A percentile compares a stretch with the other conserved stretches of the same genome.
Conservation (phyloP, 2,888 invertebrate species). For the Phaonia tiefii region DNA sequence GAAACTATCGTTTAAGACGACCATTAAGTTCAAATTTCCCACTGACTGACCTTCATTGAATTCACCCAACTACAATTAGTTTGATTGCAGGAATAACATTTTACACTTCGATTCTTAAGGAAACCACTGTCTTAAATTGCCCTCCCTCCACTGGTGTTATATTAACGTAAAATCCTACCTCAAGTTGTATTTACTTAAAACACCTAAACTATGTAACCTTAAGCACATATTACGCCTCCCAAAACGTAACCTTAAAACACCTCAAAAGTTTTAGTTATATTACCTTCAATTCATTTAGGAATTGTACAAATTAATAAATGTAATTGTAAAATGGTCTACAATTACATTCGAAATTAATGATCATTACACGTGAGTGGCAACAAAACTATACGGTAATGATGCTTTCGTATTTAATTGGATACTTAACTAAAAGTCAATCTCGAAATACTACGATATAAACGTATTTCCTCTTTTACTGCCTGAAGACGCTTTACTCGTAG, state of each 20-base stretch:
- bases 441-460: not conserved
- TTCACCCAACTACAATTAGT: no score
- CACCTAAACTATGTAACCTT: conserved; percentile 51
- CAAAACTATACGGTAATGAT: conserved; percentile 23
- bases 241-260: not conserved
- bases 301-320: conserved; percentile 22
- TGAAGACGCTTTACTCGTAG: not conserved
- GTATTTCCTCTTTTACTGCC: conserved; percentile 47
- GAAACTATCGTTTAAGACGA: no score
- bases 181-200: conserved; percentile 46
- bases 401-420: conserved; percentile 18
- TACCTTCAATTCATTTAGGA: not conserved
- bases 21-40: no score
- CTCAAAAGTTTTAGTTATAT: no score
- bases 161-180: no score
- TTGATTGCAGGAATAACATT: no score
- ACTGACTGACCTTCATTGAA: no score
- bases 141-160: no score
- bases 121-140: no score
- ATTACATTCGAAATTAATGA: not conserved
- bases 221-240: conserved; percentile 11
- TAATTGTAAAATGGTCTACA: conserved; percentile 49
- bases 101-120: no score
- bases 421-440: conserved; percentile 11
- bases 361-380: no score